phyloP scores from a whole-genome alignment of 2,888 invertebrate genomes.

The Pyrgus malvae region DNA sequence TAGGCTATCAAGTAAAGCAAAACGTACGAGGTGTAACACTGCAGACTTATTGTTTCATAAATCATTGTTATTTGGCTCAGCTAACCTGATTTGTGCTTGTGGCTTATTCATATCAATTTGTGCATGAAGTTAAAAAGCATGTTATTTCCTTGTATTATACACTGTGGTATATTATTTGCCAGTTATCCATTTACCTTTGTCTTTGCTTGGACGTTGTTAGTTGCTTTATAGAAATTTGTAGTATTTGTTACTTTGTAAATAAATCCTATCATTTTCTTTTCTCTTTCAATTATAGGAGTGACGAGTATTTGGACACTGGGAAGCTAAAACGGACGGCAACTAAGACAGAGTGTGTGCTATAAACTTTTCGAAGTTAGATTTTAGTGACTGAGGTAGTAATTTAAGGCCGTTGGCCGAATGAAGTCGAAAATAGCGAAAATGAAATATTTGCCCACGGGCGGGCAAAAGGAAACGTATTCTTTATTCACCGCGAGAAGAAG shows the following conservation, averaged over 20 bases:
- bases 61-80: background rate
- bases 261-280: conserved; percentile 57
- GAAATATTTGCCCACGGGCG: conserved; percentile 83
- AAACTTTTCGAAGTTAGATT: conserved; percentile 1
- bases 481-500: conserved; percentile 83
- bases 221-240: conserved; percentile 14
- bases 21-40: conserved; percentile 31
- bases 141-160: conserved; percentile 15
- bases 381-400: conserved; percentile 22
- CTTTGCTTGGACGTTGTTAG: conserved; percentile 8
- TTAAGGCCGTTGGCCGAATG: conserved; percentile 59
- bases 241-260: conserved; percentile 54
- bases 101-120: background rate
- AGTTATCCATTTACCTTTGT: background rate
- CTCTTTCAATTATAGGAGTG: conserved; percentile 57
- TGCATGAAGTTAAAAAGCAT: background rate
- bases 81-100: background rate
- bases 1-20: background rate
- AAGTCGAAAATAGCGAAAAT: conserved; percentile 79
- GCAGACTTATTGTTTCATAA: conserved; percentile 19
- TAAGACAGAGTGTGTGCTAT: conserved; percentile 18
- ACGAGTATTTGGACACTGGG: conserved; percentile 29
- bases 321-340: conserved; percentile 3
- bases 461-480: conserved; percentile 83
- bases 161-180: background rate